Base-by-base conservation (phyloP, 2,888 invertebrate species). In the Lasioglossum calceatum region DNA sequence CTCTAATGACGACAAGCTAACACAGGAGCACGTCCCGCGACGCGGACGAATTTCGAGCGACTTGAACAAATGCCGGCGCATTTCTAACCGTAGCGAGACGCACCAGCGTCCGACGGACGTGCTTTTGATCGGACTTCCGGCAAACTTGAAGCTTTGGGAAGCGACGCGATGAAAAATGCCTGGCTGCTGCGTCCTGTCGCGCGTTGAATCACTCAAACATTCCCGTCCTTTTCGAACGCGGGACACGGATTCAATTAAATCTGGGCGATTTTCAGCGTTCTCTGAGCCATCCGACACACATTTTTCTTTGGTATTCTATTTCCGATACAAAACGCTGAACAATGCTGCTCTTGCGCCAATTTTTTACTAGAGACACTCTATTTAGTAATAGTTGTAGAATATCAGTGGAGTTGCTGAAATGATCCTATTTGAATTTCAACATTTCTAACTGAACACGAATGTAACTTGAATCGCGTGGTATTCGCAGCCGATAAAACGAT, bases 61-160 rank as follows among this genome's bases (percentile, higher is more conserved):
- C 86, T 82, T 79, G 61, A 84, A 89, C 87, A 81, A 90, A 91
- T 90, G 91, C 61, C 71, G 82, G 77, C 82, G 81, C 84, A 91
- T 91, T 90, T 90, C 86, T 90, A 91, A 91, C 85, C 79, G 83
- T 39, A 36, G 81, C 77, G 83, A 83, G 77, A 50, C 32, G 44
- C 58, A 36, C 58, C 64, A 32, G 32, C 71, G 73, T 36, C 86
- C 86, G 86, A 87, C 80, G 87, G 87, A 83, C 86, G 79, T 85
- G 85, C 83, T 83, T 82, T 79, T 83, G 83, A 87, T 86, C 79
- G 83, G 80, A 86, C 86, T 86, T 86, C 86, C 87, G 87, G 87
- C 82, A 79, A 85, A 84, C 82, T 77, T 74, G 77, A 70, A 76
- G 64, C 85, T 79, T 85, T 71, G 77, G 74, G 74, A 54, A 74